phyloP scores from a whole-genome alignment of 2,113 vertebrate species.

The Irena cyanogastra region DNA sequence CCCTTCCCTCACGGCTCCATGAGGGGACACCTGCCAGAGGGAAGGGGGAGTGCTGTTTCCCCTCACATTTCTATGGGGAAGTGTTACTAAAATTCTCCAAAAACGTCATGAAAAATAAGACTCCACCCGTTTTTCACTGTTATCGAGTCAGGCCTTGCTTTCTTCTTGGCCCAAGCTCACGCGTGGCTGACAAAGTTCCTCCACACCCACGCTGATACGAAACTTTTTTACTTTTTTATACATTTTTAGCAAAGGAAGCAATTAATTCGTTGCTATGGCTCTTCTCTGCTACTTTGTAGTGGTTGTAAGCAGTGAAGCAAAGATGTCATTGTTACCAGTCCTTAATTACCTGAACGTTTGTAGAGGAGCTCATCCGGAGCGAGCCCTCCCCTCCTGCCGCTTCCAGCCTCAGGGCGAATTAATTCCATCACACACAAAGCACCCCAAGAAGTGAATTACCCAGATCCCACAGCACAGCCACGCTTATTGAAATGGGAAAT shows the following conservation, averaged over 20 bases:
- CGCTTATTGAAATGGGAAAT: rapidly evolving
- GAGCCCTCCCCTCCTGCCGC: not conserved
- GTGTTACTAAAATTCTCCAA: not conserved
- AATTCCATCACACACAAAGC: not conserved
- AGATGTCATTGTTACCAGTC: not conserved
- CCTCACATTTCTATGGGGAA: not conserved
- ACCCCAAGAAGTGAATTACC: not conserved
- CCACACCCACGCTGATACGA: not conserved
- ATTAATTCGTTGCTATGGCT: rapidly evolving
- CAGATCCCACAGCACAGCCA: not conserved
- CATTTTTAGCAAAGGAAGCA: not conserved
- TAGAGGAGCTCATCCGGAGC: not conserved
- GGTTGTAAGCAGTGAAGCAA: not conserved
- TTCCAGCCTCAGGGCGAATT: not conserved
- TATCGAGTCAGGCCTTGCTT: not conserved
- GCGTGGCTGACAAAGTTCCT: not conserved
- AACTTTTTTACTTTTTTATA: not conserved
- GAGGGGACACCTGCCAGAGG: rapidly evolving
- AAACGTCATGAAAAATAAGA: not conserved
- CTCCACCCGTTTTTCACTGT: not conserved
- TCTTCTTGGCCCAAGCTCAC: rapidly evolving
- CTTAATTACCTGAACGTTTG: not conserved
- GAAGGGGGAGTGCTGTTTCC: rapidly evolving
- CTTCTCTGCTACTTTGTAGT: not conserved
- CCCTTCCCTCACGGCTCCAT: not conserved